These are phyloP conservation scores for Endotricha flammealis DNA, from an alignment of 2,888 invertebrate genomes.

Conservation along the genomic window DNA sequence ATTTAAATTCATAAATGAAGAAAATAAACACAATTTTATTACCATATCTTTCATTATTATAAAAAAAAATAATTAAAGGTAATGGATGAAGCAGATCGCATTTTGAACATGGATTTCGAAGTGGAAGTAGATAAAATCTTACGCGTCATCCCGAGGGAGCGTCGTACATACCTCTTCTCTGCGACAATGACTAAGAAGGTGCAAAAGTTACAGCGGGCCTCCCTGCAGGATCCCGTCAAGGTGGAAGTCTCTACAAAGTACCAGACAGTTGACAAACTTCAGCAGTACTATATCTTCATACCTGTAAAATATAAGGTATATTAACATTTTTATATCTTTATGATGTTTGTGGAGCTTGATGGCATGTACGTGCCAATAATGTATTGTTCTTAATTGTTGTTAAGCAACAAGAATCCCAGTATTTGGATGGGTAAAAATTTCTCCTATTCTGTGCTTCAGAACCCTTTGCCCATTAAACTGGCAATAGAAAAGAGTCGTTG, in stretches of 20 bases:
- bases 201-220: slow-evolving; percentile 96
- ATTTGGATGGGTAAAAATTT: no score
- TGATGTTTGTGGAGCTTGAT: no score
- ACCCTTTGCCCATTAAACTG: no score
- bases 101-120: slow-evolving; percentile 99
- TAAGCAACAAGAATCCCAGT: no score
- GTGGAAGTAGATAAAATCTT: slow-evolving; percentile 98
- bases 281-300: slow-evolving; percentile 96
- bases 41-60: no score
- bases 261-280: slow-evolving; percentile 97
- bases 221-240: slow-evolving; percentile 94
- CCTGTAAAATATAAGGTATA: slow-evolving; percentile 98
- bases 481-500: no score
- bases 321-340: no score
- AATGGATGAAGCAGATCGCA: slow-evolving; percentile 99
- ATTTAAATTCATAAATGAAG: no score
- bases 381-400: no score
- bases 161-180: slow-evolving; percentile 95
- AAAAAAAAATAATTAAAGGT: slow-evolving; percentile 74
- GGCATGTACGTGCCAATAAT: no score
- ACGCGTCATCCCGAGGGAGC: slow-evolving; percentile 91
- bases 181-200: slow-evolving; percentile 99
- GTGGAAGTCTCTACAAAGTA: slow-evolving; percentile 98
- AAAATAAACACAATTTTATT: no score
- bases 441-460: no score